A percentile compares a stretch with the other conserved stretches of the same genome.
Evolutionary conservation across 2,113 vertebrate species (phyloP).

Genomic region (Podarcis muralis): DNA sequence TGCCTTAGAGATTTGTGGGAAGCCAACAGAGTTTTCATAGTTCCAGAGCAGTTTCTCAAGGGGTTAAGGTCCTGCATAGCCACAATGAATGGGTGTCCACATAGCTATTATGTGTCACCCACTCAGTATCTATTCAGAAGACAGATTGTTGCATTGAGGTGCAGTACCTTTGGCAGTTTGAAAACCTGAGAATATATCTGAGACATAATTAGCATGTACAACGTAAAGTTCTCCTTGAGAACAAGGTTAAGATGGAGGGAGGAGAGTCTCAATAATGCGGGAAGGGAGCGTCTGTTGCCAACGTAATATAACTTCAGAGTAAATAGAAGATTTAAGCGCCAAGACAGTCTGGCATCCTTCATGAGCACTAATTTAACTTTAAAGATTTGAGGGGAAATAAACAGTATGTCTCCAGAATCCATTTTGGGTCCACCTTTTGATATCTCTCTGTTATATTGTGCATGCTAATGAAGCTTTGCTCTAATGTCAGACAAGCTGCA

Average conservation of each 20-base stretch:
- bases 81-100: not conserved
- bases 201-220: not conserved
- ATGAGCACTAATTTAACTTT: conserved; percentile 31
- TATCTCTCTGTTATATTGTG: conserved; percentile 18
- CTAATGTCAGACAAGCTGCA: conserved; percentile 50
- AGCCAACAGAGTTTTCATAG: not conserved
- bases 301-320: conserved; percentile 5
- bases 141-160: not conserved
- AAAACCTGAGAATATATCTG: not conserved
- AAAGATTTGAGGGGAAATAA: conserved; percentile 24
- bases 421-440: conserved; percentile 33
- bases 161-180: not conserved
- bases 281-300: not conserved
- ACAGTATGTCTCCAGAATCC: not conserved
- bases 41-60: not conserved
- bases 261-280: not conserved
- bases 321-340: conserved; percentile 26
- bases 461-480: conserved; percentile 43
- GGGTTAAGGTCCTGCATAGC: not conserved
- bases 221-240: not conserved
- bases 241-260: not conserved
- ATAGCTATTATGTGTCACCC: not conserved
- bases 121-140: not conserved
- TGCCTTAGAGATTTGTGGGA: not conserved
- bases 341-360: conserved; percentile 6